Evolutionary conservation across 2,888 invertebrate species (phyloP).

Genomic region (Mythimna loreyi): DNA sequence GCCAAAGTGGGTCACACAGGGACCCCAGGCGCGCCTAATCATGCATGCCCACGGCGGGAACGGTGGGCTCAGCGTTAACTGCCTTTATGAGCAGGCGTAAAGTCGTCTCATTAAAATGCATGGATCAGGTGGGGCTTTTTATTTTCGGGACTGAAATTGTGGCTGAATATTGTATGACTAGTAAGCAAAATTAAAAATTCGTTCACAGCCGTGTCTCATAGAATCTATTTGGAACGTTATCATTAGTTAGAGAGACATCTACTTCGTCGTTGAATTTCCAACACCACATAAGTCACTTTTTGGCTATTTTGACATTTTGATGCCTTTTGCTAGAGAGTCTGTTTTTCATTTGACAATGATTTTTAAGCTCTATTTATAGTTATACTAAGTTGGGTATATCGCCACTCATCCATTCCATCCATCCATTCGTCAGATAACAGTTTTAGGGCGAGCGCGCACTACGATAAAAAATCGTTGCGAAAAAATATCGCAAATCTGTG

Average conservation of each 20-base stretch:
- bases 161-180: not conserved
- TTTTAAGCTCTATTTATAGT: too few relatives aligned
- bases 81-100: constrained; percentile 5
- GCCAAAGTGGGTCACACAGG: constrained; percentile 55
- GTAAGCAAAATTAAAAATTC: not conserved
- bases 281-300: too few relatives aligned
- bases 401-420: too few relatives aligned
- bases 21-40: constrained; percentile 33
- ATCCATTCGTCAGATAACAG: too few relatives aligned
- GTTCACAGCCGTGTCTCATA: not conserved
- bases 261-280: too few relatives aligned
- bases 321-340: too few relatives aligned
- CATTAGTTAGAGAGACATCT: not conserved
- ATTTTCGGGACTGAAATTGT: constrained; percentile 7
- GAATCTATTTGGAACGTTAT: not conserved
- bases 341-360: too few relatives aligned
- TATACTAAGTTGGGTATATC: too few relatives aligned
- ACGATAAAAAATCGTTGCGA: too few relatives aligned
- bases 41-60: constrained; percentile 22
- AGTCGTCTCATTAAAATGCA: constrained; percentile 36
- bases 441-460: too few relatives aligned
- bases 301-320: too few relatives aligned
- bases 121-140: constrained; percentile 13
- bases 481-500: too few relatives aligned
- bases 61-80: constrained; percentile 11